Evolutionary conservation across 2,113 vertebrate species (phyloP), one percentile per base, ranked within the genome.

Genomic region (Formicarius rufipectus): DNA sequence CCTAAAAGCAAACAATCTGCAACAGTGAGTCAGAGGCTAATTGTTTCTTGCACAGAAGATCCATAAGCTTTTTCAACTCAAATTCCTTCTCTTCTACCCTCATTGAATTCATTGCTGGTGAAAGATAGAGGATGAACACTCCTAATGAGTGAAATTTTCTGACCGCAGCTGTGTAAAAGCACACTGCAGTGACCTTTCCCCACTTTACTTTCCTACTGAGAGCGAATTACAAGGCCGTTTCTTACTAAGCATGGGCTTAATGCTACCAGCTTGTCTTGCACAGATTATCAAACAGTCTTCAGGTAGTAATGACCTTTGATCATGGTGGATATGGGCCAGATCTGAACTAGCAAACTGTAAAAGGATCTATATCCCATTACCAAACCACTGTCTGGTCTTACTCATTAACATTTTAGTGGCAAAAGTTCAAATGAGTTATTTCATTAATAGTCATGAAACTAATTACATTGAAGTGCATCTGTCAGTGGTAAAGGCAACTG

Each of bases 391-490:
- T 55, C 94, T 22, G 12, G 73, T 84, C 84, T 93, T 81, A 52
- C 90, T 97, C 96, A 97, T 97, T 97, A 97, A 97, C 94, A 89
- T 97, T 97, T 97, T 86, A 97, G 96, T 95, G 92, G 84, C 73
- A 94, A 90, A 97, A 97, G 96, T 89, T 97, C 96, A 95, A 96
- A 96, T 90, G 31, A 90, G 90, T 96, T 96, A 97, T 97, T 97
- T 97, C 96, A 97, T 97, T 95, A 97, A 95, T 96, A 97, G 92
- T 93, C 96, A 97, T 97, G 95, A 95, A 97, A 95, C 95, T 94
- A 96, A 96, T 96, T 96, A 91, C 79, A 55, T 45, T 87, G 87
- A 95, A 94, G 83, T 91, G 80, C 85, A 68, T 90, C 83, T 92
- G 58, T 91, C 85, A 84, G 68, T 90, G 71, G 69, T 59, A 92